Evolutionary conservation across 2,888 invertebrate species (phyloP).

Genomic region (Omphaloscelis lunosa): DNA sequence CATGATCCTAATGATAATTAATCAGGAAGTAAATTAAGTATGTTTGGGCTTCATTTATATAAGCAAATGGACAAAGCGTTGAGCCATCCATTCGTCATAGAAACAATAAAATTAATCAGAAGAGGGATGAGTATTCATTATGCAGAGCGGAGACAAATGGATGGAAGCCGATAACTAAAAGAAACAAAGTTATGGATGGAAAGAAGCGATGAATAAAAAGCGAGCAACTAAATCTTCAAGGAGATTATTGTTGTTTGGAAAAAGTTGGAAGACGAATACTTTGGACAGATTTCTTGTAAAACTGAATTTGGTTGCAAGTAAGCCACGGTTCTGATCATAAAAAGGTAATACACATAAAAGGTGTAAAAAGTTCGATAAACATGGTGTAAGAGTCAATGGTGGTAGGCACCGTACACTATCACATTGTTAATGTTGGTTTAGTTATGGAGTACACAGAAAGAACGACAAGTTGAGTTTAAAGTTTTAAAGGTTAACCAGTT

Average conservation of each 20-base stretch:
- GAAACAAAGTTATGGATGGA: constrained; percentile 36
- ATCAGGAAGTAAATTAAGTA: constrained; percentile 32
- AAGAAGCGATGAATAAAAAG: constrained; percentile 34
- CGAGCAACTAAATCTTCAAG: constrained; percentile 18
- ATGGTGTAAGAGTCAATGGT: too few species aligned
- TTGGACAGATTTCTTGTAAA: neutral
- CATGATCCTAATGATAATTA: neutral
- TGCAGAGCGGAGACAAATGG: constrained; percentile 28
- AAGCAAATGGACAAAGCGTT: constrained; percentile 22
- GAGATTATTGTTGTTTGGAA: constrained; percentile 18
- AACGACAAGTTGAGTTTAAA: too few species aligned
- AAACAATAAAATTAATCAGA: constrained; percentile 44
- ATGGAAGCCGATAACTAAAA: constrained; percentile 23
- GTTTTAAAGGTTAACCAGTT: too few species aligned
- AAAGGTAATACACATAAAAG: constrained; percentile 20
- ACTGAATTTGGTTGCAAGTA: constrained; percentile 7
- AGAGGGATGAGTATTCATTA: constrained; percentile 31
- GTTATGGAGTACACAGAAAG: too few species aligned
- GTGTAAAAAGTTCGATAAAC: constrained; percentile 24
- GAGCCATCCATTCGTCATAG: constrained; percentile 31
- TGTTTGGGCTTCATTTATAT: constrained; percentile 34
- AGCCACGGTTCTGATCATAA: neutral
- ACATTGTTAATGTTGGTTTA: too few species aligned
- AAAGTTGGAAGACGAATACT: constrained; percentile 16
- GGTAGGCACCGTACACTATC: too few species aligned